Percentiles rank a stretch among this genome's conserved stretches.
Conservation (phyloP, 1,140 invertebrate genomes). For the Listronotus oregonensis region DNA sequence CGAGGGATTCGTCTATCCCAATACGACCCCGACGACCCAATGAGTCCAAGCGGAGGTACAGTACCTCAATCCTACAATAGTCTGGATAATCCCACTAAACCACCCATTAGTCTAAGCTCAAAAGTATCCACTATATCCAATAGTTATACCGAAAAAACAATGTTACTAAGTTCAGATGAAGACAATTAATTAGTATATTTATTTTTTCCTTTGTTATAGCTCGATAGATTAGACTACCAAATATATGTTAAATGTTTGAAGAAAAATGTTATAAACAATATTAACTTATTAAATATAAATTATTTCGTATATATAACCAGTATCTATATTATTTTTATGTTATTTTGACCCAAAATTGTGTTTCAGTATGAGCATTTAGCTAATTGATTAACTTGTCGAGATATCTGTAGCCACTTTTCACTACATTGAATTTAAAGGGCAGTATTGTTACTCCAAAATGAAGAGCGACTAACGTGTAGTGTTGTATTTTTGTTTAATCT, state of each 20-base stretch:
- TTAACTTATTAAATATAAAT: background rate
- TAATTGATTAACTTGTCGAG: too few species aligned
- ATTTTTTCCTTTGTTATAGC: conserved; percentile 12
- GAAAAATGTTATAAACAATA: background rate
- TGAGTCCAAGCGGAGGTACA: conserved; percentile 48
- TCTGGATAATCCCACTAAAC: conserved; percentile 57
- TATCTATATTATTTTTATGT: background rate
- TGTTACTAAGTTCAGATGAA: conserved; percentile 94
- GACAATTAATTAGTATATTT: conserved; percentile 68
- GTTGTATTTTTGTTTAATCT: too few species aligned
- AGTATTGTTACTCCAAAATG: too few species aligned
- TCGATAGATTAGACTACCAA: background rate
- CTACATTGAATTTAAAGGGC: too few species aligned
- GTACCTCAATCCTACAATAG: conserved; percentile 51
- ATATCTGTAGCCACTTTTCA: too few species aligned
- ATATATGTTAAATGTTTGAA: conserved; percentile 9
- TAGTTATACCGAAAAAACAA: conserved; percentile 95
- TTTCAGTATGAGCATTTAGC: too few species aligned
- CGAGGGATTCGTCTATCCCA: conserved; percentile 68
- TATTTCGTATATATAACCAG: background rate
- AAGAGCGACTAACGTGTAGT: too few species aligned
- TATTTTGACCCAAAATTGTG: too few species aligned
- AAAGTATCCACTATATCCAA: conserved; percentile 76
- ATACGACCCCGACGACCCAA: conserved; percentile 71
- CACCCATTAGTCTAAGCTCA: conserved; percentile 64